phyloP scores from a whole-genome alignment of 2,888 invertebrate genomes.

The Shargacucullia verbasci region DNA sequence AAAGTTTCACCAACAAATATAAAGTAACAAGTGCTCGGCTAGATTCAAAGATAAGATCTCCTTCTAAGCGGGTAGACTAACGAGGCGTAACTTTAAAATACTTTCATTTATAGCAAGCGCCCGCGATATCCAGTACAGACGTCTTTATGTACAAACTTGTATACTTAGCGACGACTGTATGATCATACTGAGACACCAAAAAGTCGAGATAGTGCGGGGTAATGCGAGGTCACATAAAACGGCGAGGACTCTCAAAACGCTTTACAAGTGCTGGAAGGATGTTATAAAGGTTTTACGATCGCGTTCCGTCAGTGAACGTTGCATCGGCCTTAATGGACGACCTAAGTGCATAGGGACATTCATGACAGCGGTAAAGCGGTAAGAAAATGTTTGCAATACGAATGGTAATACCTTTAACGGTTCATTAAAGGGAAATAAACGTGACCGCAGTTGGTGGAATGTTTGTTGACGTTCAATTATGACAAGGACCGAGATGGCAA shows the following conservation, averaged over 20 bases:
- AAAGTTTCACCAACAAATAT: conserved; percentile 47
- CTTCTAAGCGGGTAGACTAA: conserved; percentile 61
- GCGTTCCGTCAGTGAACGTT: conserved; percentile 85
- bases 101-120: conserved; percentile 63
- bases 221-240: conserved; percentile 83
- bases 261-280: conserved; percentile 89
- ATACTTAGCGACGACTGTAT: conserved; percentile 63
- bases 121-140: conserved; percentile 63
- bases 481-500: conserved; percentile 22
- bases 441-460: conserved; percentile 50
- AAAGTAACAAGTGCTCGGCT: conserved; percentile 49
- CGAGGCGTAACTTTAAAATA: conserved; percentile 70
- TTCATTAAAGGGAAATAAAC: conserved; percentile 68
- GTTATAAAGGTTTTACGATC: conserved; percentile 88
- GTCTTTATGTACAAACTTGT: conserved; percentile 72
- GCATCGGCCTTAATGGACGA: conserved; percentile 87
- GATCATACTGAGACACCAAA: conserved; percentile 67
- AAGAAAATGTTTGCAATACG: conserved; percentile 71
- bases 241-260: conserved; percentile 83
- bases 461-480: conserved; percentile 50
- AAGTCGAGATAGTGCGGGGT: conserved; percentile 73
- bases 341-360: conserved; percentile 88
- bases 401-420: conserved; percentile 68
- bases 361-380: conserved; percentile 79
- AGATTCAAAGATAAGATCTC: conserved; percentile 53